These are phyloP conservation scores for Centruroides sculpturatus DNA, from an alignment of 1,140 invertebrate genomes.

Conservation along the genomic window DNA sequence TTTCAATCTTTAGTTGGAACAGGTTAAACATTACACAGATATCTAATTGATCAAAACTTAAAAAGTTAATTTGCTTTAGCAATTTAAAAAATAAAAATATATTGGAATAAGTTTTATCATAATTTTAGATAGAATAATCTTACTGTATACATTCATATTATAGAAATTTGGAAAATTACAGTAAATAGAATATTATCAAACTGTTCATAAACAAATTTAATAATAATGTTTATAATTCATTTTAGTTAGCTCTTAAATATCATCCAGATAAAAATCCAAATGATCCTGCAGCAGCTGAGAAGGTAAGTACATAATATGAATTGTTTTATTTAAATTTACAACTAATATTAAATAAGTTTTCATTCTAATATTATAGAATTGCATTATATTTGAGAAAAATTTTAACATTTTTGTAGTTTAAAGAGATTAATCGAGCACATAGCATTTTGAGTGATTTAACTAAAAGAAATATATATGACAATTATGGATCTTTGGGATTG, in stretches of 20 bases:
- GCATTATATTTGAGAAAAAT: neutral
- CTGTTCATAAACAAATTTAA: neutral
- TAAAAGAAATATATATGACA: constrained; percentile 90
- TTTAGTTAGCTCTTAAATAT: constrained; percentile 68
- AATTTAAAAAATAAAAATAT: no score
- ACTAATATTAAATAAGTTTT: neutral
- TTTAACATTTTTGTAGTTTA: constrained; percentile 48
- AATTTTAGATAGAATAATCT: no score
- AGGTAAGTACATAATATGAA: constrained; percentile 34
- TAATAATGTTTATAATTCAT: neutral
- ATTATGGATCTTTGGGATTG: constrained; percentile 82
- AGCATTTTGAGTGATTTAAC: constrained; percentile 74
- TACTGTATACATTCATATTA: no score
- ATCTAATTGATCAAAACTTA: no score
- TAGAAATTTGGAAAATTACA: no score
- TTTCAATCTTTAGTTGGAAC: no score
- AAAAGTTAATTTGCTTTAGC: no score
- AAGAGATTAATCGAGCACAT: constrained; percentile 83
- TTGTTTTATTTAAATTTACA: neutral
- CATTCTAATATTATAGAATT: neutral
- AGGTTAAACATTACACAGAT: no score
- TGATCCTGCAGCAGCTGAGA: constrained; percentile 78
- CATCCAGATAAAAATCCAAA: constrained; percentile 90
- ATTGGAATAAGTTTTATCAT: no score
- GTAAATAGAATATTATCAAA: no score